Evolutionary conservation across 2,888 invertebrate genomes (phyloP).

Genomic region (Amblyteles armatorius): DNA sequence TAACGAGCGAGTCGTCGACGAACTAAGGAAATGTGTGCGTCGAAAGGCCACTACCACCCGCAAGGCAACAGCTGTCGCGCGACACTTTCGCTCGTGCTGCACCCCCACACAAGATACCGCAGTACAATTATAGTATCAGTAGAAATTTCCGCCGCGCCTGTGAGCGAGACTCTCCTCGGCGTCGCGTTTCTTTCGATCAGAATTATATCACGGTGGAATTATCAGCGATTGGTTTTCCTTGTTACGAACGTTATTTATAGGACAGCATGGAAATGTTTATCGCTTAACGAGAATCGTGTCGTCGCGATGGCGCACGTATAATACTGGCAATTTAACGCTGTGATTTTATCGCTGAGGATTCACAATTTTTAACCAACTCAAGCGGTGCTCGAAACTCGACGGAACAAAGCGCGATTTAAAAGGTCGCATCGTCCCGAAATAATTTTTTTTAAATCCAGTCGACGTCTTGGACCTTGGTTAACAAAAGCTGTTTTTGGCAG

Average conservation of each 20-base stretch:
- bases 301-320: slow-evolving; percentile 25
- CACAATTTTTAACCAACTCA: background rate
- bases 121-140: slow-evolving; percentile 20
- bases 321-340: slow-evolving; percentile 40
- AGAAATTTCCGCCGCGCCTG: background rate
- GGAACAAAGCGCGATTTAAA: too few relatives aligned
- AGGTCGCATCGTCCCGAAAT: too few relatives aligned
- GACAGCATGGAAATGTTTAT: slow-evolving; percentile 25
- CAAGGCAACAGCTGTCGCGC: slow-evolving; percentile 61
- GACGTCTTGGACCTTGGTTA: too few relatives aligned
- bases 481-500: too few relatives aligned
- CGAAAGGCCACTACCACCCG: slow-evolving; percentile 57
- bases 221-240: slow-evolving; percentile 32
- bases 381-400: background rate
- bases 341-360: slow-evolving; percentile 33
- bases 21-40: slow-evolving; percentile 24
- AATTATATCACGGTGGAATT: slow-evolving; percentile 31
- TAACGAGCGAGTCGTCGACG: slow-evolving; percentile 37
- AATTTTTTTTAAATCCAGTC: too few relatives aligned
- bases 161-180: background rate
- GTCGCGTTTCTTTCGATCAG: slow-evolving; percentile 9
- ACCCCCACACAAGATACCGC: slow-evolving; percentile 32
- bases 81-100: slow-evolving; percentile 59
- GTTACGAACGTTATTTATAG: slow-evolving; percentile 50
- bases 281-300: background rate